Evolutionary conservation across 2,113 vertebrate species (phyloP), one percentile per base, ranked within the genome.

Genomic region (Ploceus nigricollis): DNA sequence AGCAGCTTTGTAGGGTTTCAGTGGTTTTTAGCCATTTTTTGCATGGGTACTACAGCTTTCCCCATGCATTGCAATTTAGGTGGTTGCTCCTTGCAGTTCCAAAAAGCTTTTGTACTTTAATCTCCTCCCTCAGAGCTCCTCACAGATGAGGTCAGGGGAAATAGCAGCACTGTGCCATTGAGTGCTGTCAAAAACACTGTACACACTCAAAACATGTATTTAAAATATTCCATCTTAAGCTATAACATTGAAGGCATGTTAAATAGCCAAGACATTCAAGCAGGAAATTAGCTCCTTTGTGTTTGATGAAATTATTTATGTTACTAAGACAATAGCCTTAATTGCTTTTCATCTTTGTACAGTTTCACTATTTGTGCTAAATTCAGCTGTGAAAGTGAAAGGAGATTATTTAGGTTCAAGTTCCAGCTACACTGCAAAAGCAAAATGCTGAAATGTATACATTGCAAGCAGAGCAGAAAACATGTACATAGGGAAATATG

Each of bases 341-440:
- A 89, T 87, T 87, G 68, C 69, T 92, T 94, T 87, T 50, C n/a
- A 42, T 63, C 42, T 87, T 91, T 71, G 44, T 78, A 40, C 33
- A 68, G 35, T 84, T 92, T 89, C 65, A 83, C 63, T 80, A 14
- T 93, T 96, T 84, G 60, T 72, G 87, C 61, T 73, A 84, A 80
- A 89, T 79, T 95, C 79, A 73, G 35, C 64, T 40, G 65, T 66
- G 60, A 81, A 61, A 81, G 37, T 76, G 45, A 90, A 72, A 78
- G 57, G 13, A 57, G 16, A 75, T 73, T 50, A 42, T 60, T 77
- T 61, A 70, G 39, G 76, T 88, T 95, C 53, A 24, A 70, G 33
- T 78, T 88, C 42, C 33, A 50, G 18, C 64, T 77, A 25, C 39
- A 42, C 58, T 9, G 39, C n/a, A 65, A 13, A 48, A 70, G 23